Conservation (phyloP, 2,797 vertebrate genomes). For the Tachyglossus aculeatus region DNA sequence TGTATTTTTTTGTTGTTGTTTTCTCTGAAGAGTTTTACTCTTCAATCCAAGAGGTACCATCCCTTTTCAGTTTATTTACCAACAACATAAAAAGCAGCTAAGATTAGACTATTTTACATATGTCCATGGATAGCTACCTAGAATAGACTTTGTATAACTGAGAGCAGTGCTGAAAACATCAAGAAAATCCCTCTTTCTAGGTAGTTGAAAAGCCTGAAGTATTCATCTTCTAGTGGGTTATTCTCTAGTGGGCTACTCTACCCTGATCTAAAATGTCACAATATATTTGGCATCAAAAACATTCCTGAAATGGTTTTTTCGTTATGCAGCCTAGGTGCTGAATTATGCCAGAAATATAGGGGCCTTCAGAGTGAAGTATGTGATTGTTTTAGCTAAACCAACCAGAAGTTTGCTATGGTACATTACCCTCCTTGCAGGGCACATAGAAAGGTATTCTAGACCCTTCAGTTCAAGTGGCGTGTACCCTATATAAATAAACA, state of each 20-base stretch:
- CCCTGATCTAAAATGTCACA: slow-evolving; percentile 7
- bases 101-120: slow-evolving; percentile 5
- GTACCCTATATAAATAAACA: slow-evolving; percentile 6
- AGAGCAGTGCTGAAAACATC: background rate
- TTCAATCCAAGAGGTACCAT: background rate
- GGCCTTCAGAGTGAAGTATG: background rate
- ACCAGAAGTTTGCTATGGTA: background rate
- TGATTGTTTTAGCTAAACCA: background rate
- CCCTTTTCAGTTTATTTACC: no score
- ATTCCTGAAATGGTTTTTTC: background rate
- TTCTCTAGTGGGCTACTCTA: background rate
- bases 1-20: no score
- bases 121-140: background rate
- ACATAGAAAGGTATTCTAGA: background rate
- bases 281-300: slow-evolving; percentile 4
- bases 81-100: background rate
- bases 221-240: background rate
- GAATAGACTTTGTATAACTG: background rate
- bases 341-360: background rate
- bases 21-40: no score
- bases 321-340: background rate
- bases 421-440: background rate
- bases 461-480: background rate
- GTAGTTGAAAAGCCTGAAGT: background rate
- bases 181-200: background rate